These are phyloP conservation scores for Eupithecia pulchellata DNA, from an alignment of 2,888 invertebrate species.

Conservation along the genomic window DNA sequence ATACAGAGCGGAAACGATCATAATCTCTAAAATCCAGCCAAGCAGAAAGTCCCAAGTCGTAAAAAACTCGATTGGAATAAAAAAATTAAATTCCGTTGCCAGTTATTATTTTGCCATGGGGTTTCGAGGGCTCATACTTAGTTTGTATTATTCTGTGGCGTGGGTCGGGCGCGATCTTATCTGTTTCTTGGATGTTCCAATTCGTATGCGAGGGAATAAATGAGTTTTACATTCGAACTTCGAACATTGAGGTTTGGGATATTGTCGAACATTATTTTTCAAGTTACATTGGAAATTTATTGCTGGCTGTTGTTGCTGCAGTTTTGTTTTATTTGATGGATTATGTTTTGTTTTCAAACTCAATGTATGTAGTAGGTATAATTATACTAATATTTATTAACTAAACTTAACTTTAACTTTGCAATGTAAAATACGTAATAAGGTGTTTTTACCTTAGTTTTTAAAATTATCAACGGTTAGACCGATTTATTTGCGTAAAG, in stretches of 20 bases:
- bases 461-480: neutral
- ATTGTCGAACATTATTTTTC: neutral
- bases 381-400: no score
- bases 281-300: slow-evolving; percentile 3
- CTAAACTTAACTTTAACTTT: no score
- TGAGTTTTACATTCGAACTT: slow-evolving; percentile 46
- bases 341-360: neutral
- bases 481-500: neutral
- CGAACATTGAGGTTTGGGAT: slow-evolving; percentile 17
- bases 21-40: slow-evolving; percentile 38
- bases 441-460: no score
- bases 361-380: no score
- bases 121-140: slow-evolving; percentile 35
- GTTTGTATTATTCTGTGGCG: slow-evolving; percentile 28
- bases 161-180: slow-evolving; percentile 42
- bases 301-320: neutral
- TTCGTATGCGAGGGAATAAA: slow-evolving; percentile 46
- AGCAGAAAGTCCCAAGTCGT: slow-evolving; percentile 44
- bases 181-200: slow-evolving; percentile 32
- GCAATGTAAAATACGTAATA: no score
- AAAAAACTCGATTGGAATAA: slow-evolving; percentile 39
- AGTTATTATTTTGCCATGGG: slow-evolving; percentile 46
- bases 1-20: slow-evolving; percentile 50
- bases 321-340: neutral
- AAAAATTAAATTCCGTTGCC: slow-evolving; percentile 24